phyloP scores from a whole-genome alignment of 2,888 invertebrate species.

The Heteromyza rotundicornis region DNA sequence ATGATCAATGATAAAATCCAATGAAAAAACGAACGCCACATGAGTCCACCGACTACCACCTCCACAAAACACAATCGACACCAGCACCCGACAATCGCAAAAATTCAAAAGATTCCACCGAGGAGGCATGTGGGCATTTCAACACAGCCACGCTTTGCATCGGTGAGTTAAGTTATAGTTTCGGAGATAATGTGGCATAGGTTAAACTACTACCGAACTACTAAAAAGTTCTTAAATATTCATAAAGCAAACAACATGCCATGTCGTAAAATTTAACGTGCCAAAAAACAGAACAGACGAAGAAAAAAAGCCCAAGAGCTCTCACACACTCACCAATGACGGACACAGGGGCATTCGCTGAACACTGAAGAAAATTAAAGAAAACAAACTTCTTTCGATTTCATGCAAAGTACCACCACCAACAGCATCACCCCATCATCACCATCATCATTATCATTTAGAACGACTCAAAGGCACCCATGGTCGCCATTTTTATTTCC shows the following conservation, averaged over 20 bases:
- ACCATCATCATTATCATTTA: too few relatives aligned
- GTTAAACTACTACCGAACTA: background rate
- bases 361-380: too few relatives aligned
- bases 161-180: conserved; percentile 11
- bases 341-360: too few relatives aligned
- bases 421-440: too few relatives aligned
- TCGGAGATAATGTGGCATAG: background rate
- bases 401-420: too few relatives aligned
- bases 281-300: conserved; percentile 6
- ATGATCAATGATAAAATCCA: conserved; percentile 33
- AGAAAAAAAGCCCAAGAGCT: background rate
- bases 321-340: too few relatives aligned
- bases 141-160: too few relatives aligned
- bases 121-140: background rate
- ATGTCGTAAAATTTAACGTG: conserved; percentile 30
- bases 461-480: too few relatives aligned
- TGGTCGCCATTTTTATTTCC: conserved; percentile 9
- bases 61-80: background rate
- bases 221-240: conserved; percentile 23
- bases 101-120: background rate
- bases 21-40: conserved; percentile 29
- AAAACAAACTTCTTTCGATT: background rate
- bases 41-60: too few relatives aligned
- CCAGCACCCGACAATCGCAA: background rate
- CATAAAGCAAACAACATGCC: conserved; percentile 30